Evolutionary conservation across 2,888 invertebrate genomes (phyloP).

Genomic region (Baccha elongata): DNA sequence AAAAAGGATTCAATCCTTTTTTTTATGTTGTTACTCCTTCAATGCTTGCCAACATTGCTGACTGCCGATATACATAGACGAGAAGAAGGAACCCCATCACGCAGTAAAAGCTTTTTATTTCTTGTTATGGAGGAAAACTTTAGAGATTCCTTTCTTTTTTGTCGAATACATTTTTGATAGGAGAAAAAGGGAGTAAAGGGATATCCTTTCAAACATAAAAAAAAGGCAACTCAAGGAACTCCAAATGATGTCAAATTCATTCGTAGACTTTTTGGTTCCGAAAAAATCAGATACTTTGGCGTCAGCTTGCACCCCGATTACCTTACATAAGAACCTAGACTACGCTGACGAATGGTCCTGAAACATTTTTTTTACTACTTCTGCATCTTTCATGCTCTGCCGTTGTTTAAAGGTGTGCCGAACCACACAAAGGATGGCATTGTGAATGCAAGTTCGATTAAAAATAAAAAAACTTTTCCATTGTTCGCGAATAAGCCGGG

Average conservation of each 20-base stretch:
- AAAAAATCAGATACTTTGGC: slow-evolving; percentile 56
- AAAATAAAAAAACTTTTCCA: slow-evolving; percentile 51
- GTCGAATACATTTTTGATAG: not conserved
- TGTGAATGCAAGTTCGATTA: slow-evolving; percentile 62
- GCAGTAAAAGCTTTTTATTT: slow-evolving; percentile 64
- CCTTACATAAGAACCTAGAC: slow-evolving; percentile 31
- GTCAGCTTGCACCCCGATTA: slow-evolving; percentile 39
- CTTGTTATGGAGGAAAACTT: slow-evolving; percentile 62
- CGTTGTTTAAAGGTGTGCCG: slow-evolving; percentile 36
- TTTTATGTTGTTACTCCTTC: slow-evolving; percentile 6
- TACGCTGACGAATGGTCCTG: slow-evolving; percentile 11
- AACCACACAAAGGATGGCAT: slow-evolving; percentile 45
- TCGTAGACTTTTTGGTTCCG: slow-evolving; percentile 30
- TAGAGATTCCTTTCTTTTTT: slow-evolving; percentile 56
- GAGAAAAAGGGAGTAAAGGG: no score
- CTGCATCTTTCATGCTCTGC: slow-evolving; percentile 3
- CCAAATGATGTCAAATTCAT: slow-evolving; percentile 45
- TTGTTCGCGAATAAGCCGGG: slow-evolving; percentile 46
- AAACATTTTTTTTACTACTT: not conserved
- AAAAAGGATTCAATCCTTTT: slow-evolving; percentile 65
- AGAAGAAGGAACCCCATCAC: slow-evolving; percentile 47
- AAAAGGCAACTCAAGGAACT: slow-evolving; percentile 6
- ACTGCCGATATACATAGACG: slow-evolving; percentile 34
- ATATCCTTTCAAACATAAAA: slow-evolving; percentile 31
- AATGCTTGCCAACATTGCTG: not conserved